Evolutionary conservation across 2,113 vertebrate species (phyloP), one percentile per base, ranked within the genome.

Genomic region (Sphaerodactylus townsendi): DNA sequence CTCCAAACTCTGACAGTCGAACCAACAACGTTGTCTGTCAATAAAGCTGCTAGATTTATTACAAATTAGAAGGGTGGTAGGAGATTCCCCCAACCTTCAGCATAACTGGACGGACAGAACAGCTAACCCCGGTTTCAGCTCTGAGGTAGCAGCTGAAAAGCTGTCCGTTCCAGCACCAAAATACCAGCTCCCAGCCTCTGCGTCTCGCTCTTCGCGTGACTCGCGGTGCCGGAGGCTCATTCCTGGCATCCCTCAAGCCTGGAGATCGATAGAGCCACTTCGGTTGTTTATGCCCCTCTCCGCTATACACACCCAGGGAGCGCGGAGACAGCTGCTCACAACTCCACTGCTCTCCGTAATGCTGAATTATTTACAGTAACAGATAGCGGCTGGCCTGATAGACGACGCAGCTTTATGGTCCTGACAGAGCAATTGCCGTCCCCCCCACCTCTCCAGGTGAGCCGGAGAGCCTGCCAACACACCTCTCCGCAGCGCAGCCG

Each of bases 351-450:
- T 86, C 83, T 86, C 85, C 86, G 84, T 79, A 73, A 50, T 2
- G 25, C 65, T 90, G 71, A 87, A 89, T 90, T 83, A 88, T 85
- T 92, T 85, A 92, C 83, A 82, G 85, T 41, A 90, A 85, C 81
- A 91, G 91, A 87, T 30, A 92, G 85, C 76, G 37, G 80, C 64
- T 74, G 2, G 84, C 75, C 77, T 91, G 94, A 92, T 91, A 89
- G 88, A 94, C 88, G 90, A 83, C 30, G 62, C 77, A 73, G 81
- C 79, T 91, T 90, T 89, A 84, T 59, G 85, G 88, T 75, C 91
- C 90, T 89, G 86, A 90, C 92, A 85, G 2, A 0, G 2, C 62
- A 88, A 82, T 87, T 84, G 62, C 11, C 79, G 87, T 84, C 78
- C 41, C 65, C 30, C 59, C 79, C 19, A 76, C 90, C 79, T 84